Evolutionary conservation across 1,140 invertebrate species (phyloP), one percentile per base, ranked within the genome.

Genomic region (Glomeris maerens): DNA sequence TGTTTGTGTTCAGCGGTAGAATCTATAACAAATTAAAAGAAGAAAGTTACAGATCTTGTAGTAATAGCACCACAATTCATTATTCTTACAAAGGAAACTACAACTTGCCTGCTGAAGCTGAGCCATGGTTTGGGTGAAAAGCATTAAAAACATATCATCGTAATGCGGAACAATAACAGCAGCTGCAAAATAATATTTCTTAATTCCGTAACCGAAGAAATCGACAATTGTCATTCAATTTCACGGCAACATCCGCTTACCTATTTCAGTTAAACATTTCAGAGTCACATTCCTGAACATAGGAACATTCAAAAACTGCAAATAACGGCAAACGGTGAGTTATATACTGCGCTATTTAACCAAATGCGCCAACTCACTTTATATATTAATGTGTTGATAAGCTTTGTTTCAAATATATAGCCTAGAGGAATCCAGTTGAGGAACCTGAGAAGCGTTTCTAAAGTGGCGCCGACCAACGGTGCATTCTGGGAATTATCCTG

Each of bases 351-450:
- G 17, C 10, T 17, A 10, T 36, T 36, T 36, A 36, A 36, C 10
- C 5, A 42, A n/a, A n/a, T n/a, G n/a, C n/a, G n/a, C n/a, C n/a
- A 23, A 54, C 51, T 60, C 71, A 83, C 80, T 71, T 96, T 97
- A 62, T 83, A 90, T 62, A 95, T 91, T 44, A 99, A 74, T 39
- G 90, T 94, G 55, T 79, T 81, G 57, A 98, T 95, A 14, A 98
- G 72, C 67, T 96, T 90, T 49, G 95, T 98, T 75, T 99, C 94
- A 75, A 98, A 99, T 64, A 98, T 97, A 64, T 98, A 99, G 13
- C 95, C 95, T 42, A 99, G 73, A 20, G 96, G 96, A 64, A 99
- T 98, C 96, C 96, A 99, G 66, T 96, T 98, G 20, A 99, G 75
- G 75, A 99, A 99, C 66, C 91, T 77, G 42, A 98, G 71, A 42